These are phyloP conservation scores for Andrena dorsata DNA, from an alignment of 2,888 invertebrate genomes.

Conservation along the genomic window DNA sequence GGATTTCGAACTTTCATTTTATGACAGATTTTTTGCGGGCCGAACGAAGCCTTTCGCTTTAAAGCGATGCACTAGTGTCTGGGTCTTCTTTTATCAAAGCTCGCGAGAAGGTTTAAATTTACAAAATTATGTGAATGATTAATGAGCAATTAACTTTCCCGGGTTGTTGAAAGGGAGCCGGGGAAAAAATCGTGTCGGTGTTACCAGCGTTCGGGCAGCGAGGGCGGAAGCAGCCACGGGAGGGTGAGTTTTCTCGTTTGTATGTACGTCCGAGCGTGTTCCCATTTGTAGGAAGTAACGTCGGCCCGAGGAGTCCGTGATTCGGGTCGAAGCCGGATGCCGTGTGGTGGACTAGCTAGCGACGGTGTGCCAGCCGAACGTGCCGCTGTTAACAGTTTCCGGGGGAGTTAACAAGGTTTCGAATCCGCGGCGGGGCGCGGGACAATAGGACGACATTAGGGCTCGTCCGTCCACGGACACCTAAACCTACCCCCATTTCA, in stretches of 20 bases:
- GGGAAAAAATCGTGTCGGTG: no score
- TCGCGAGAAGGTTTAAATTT: no score
- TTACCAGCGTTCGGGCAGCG: slow-evolving; percentile 9
- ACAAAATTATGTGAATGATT: no score
- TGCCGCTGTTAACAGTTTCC: slow-evolving; percentile 83
- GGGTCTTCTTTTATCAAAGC: no score
- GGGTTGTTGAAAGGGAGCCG: no score
- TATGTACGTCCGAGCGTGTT: slow-evolving; percentile 55
- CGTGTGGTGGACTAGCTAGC: slow-evolving; percentile 50
- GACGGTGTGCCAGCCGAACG: slow-evolving; percentile 72
- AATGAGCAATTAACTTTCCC: no score
- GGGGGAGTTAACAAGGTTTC: slow-evolving; percentile 83
- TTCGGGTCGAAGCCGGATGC: slow-evolving; percentile 63
- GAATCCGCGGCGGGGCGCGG: slow-evolving; percentile 76
- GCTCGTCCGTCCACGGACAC: slow-evolving; percentile 66
- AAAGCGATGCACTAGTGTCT: no score
- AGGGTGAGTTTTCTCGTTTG: slow-evolving; percentile 57
- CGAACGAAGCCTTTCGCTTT: no score
- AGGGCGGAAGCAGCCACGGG: background rate
- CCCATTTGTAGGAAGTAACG: slow-evolving; percentile 69
- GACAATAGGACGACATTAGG: slow-evolving; percentile 82
- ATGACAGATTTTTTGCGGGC: background rate
- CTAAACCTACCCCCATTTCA: slow-evolving; percentile 70
- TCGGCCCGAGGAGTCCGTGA: slow-evolving; percentile 61
- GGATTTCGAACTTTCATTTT: background rate